Conservation (phyloP, 2,797 vertebrate genomes). For the Columba guinea region DNA sequence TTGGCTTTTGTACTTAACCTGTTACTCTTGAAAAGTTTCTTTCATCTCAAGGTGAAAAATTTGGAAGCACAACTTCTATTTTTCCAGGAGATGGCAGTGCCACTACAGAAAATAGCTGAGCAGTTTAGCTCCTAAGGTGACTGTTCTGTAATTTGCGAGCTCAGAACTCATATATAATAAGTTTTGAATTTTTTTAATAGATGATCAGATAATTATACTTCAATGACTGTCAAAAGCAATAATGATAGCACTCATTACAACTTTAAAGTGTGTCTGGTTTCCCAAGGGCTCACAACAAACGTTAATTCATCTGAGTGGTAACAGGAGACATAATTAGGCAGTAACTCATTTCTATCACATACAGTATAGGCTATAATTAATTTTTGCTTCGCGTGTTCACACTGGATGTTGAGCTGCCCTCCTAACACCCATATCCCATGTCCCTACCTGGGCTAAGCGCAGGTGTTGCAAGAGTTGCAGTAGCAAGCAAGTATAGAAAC, state of each 20-base stretch:
- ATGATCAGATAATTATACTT: conserved; percentile 71
- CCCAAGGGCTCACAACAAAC: conserved; percentile 54
- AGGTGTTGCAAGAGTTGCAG: neutral
- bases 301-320: conserved; percentile 68
- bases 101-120: conserved; percentile 53
- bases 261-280: conserved; percentile 64
- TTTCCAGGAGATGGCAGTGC: conserved; percentile 74
- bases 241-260: conserved; percentile 72
- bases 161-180: conserved; percentile 41
- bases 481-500: neutral
- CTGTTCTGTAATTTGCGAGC: conserved; percentile 29
- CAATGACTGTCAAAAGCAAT: conserved; percentile 71
- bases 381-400: neutral
- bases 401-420: neutral
- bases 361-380: conserved; percentile 27
- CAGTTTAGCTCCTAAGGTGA: neutral
- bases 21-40: conserved; percentile 17
- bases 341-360: conserved; percentile 57
- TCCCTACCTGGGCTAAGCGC: neutral
- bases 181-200: conserved; percentile 25
- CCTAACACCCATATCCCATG: neutral
- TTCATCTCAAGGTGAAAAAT: neutral
- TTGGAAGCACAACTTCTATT: neutral
- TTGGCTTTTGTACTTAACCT: neutral
- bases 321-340: conserved; percentile 51